A percentile compares a stretch with the other conserved stretches of the same genome.
Evolutionary conservation across 2,797 vertebrate genomes (phyloP).

Genomic region (Chiloscyllium punctatum): DNA sequence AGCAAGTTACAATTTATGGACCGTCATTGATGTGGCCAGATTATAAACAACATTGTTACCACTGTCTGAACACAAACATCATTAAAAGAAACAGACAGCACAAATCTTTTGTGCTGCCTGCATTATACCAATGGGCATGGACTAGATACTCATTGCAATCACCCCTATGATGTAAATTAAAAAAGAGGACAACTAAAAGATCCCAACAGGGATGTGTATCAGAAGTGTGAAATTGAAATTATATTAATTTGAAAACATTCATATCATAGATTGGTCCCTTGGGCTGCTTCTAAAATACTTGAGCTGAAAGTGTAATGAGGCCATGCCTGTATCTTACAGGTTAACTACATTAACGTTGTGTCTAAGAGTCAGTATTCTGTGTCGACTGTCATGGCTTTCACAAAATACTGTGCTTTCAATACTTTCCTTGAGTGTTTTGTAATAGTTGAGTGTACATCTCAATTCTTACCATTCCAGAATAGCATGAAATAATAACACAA

Average conservation of each 20-base stretch:
- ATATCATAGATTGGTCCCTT: not conserved
- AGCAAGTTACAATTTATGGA: not conserved
- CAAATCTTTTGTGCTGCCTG: not conserved
- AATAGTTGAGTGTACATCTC: not conserved
- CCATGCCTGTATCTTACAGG: not conserved
- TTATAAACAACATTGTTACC: not conserved
- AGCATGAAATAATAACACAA: not conserved
- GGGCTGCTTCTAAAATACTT: not conserved
- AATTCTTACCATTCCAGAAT: not conserved
- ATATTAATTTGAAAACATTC: constrained; percentile 10
- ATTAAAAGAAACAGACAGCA: not conserved
- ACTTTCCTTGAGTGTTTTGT: not conserved
- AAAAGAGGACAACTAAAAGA: not conserved
- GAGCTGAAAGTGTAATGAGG: not conserved
- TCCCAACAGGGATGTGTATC: not conserved
- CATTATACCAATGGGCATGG: not conserved
- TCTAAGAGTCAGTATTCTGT: not conserved
- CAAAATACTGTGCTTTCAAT: not conserved
- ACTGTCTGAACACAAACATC: not conserved
- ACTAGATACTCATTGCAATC: not conserved
- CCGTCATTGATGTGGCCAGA: not conserved
- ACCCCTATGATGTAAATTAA: not conserved
- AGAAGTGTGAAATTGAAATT: constrained; percentile 14
- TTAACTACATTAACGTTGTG: not conserved
- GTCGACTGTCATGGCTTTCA: not conserved